phyloP scores from a whole-genome alignment of 2,797 vertebrate species.

The Gymnocypris eckloni region DNA sequence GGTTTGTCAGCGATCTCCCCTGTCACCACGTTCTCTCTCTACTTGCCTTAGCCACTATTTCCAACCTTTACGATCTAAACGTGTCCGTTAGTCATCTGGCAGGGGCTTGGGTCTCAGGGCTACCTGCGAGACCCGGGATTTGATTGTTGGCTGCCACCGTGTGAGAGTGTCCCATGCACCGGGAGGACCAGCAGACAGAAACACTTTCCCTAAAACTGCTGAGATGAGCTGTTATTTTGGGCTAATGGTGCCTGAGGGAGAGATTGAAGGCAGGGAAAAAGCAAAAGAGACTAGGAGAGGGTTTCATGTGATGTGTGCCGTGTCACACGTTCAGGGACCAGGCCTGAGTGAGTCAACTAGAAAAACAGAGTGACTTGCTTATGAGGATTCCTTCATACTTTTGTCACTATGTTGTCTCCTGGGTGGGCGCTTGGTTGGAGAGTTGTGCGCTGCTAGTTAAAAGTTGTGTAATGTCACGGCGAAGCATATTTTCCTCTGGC shows the following conservation, averaged over 20 bases:
- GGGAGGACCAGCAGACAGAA: slow-evolving; percentile 45
- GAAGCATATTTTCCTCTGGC: slow-evolving; percentile 17
- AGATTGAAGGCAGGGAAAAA: slow-evolving; percentile 23
- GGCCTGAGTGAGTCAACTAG: slow-evolving; percentile 55
- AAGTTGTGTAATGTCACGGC: slow-evolving; percentile 36
- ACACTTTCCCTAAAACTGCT: slow-evolving; percentile 52
- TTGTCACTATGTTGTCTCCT: slow-evolving; percentile 48
- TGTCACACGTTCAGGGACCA: slow-evolving; percentile 45
- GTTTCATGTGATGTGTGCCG: slow-evolving; percentile 50
- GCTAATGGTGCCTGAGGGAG: slow-evolving; percentile 49
- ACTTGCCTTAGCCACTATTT: slow-evolving; percentile 51
- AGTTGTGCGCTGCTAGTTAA: slow-evolving; percentile 29
- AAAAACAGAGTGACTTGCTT: slow-evolving; percentile 52
- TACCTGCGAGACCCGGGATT: slow-evolving; percentile 48
- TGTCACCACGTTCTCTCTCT: slow-evolving; percentile 26
- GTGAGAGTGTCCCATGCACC: slow-evolving; percentile 15
- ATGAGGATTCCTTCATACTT: slow-evolving; percentile 47
- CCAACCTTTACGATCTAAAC: slow-evolving; percentile 51
- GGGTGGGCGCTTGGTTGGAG: slow-evolving; percentile 47
- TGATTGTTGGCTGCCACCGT: slow-evolving; percentile 25
- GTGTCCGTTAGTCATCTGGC: slow-evolving; percentile 51
- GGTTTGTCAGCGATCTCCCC: slow-evolving; percentile 44
- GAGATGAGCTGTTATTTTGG: slow-evolving; percentile 60
- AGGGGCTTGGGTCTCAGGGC: slow-evolving; percentile 53
- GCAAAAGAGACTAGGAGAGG: slow-evolving; percentile 45